Evolutionary conservation across 2,888 invertebrate genomes (phyloP), one percentile per base, ranked within the genome.

Genomic region (Euclidia mi): DNA sequence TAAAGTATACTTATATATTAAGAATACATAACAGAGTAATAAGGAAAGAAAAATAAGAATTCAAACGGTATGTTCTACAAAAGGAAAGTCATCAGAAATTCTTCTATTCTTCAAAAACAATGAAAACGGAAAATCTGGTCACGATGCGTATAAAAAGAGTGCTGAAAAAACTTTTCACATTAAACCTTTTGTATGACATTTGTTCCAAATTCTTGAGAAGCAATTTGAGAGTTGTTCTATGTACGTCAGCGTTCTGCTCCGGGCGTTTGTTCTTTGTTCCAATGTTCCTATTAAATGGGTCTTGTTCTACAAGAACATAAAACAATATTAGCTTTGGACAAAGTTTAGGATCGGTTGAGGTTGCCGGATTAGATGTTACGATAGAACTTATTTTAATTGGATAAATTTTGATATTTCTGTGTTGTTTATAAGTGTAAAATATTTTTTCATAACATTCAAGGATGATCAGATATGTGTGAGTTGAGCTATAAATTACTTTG

Each of bases 241-340:
- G 17, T 32, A 40, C 42, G 20, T 9, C 31, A 0, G 3, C 3
- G 6, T 10, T 7, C 29, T 9, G 29, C 40, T 32, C 7, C 31
- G 6, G 9, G 20, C 18, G 14, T 12, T 35, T 11, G n/a, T n/a
- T 9, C 11, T 32, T 34, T 7, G 1, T 0, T 14, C 25, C 31
- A 14, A 32, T 45, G 20, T 50, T 34, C 10, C 2, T 2, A 3
- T 12, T 20, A 40, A 25, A 32, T 40, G 4, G 17, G 1, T 10
- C 35, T 51, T 48, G 20, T 57, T 42, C 37, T 17, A 34, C 9
- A 25, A 3, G 31, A 15, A 18, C 18, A 42, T 47, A 7, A 50
- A 47, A 51, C 41, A 44, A 48, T 42, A 51, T 59, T 32, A 35
- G 11, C 1, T 37, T 41, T 1, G 20, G 20, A 7, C 20, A 7